These are phyloP conservation scores for Platycercus adscitus DNA, from an alignment of 2,113 vertebrate species.

Conservation along the genomic window DNA sequence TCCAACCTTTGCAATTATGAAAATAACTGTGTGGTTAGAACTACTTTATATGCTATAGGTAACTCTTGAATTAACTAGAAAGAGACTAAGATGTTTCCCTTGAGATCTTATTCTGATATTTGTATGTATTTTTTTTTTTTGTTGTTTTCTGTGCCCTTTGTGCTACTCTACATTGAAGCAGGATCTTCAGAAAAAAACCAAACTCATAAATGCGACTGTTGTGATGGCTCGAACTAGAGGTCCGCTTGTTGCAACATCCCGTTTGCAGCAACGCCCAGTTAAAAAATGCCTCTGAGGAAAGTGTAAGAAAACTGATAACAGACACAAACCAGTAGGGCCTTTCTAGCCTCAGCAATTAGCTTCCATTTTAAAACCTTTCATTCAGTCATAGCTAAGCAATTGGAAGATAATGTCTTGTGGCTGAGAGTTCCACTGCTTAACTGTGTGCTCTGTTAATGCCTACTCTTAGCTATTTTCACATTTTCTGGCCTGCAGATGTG, in stretches of 20 bases:
- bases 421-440: not conserved
- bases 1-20: slow-evolving; percentile 73
- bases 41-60: slow-evolving; percentile 49
- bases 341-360: not conserved
- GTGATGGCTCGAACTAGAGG: not conserved
- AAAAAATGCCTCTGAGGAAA: not conserved
- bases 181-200: not conserved
- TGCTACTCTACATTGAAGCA: not conserved
- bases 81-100: slow-evolving; percentile 18
- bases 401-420: not conserved
- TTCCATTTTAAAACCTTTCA: slow-evolving; percentile 19
- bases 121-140: not conserved
- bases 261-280: not conserved
- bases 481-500: not conserved
- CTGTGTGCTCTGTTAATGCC: not conserved
- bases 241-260: not conserved
- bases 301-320: not conserved
- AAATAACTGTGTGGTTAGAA: slow-evolving; percentile 67
- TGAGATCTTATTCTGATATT: slow-evolving; percentile 22
- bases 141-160: not conserved
- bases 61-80: slow-evolving; percentile 50
- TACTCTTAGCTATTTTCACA: not conserved
- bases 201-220: not conserved
- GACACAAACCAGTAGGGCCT: not conserved
- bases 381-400: not conserved